Conservation (phyloP, 2,113 vertebrate genomes). For the Tenebrosternarchus preto region DNA sequence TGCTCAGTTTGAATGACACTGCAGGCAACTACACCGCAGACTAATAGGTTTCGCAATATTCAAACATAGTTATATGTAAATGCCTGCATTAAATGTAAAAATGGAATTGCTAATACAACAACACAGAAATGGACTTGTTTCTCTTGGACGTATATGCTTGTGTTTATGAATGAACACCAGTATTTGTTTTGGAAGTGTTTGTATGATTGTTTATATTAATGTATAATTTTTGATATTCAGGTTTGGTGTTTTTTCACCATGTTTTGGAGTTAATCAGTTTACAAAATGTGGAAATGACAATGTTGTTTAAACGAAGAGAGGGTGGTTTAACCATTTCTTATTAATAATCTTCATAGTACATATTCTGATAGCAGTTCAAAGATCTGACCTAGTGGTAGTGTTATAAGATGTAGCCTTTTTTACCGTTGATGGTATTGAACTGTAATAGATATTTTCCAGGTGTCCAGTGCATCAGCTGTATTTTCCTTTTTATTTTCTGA, state of each 20-base stretch:
- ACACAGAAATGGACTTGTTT: neutral
- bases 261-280: no score
- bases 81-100: conserved; percentile 9
- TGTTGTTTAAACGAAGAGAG: neutral
- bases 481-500: neutral
- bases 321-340: neutral
- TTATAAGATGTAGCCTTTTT: neutral
- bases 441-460: conserved; percentile 5
- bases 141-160: no score
- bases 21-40: neutral
- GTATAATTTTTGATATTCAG: neutral
- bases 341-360: no score
- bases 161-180: neutral
- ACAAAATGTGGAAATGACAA: neutral
- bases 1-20: conserved; percentile 19
- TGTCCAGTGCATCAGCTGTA: neutral
- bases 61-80: no score
- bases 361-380: conserved; percentile 16
- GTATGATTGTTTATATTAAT: neutral
- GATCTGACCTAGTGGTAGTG: neutral
- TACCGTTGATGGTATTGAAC: neutral
- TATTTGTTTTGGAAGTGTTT: neutral
- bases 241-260: neutral
- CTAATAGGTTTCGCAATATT: neutral
- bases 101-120: neutral